These are phyloP conservation scores for Maniola hyperantus DNA, from an alignment of 2,888 invertebrate species.

Conservation along the genomic window DNA sequence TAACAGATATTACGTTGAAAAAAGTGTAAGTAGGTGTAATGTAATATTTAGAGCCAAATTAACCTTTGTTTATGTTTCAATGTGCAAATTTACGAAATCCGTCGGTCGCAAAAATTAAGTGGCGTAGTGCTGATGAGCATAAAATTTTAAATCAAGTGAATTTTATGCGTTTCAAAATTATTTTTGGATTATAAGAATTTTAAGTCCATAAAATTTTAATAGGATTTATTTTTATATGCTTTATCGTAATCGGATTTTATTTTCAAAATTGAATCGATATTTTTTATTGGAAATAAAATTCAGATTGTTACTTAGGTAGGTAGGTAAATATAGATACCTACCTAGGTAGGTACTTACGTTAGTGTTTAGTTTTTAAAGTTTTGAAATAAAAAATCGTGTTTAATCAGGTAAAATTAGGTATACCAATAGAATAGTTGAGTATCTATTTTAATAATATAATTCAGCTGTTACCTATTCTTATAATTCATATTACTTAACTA, in stretches of 20 bases:
- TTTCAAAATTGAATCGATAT: conserved; percentile 5
- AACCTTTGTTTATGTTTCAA: neutral
- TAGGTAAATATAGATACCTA: neutral
- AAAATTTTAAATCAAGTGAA: conserved; percentile 3
- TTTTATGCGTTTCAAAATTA: conserved; percentile 7
- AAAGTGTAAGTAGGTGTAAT: neutral
- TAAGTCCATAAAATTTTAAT: conserved; percentile 16
- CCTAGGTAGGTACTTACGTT: neutral
- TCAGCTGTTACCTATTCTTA: too few relatives aligned
- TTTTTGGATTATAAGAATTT: conserved; percentile 4
- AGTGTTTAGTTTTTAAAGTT: neutral
- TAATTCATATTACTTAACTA: neutral
- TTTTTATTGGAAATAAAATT: conserved; percentile 7
- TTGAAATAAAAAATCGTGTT: too few relatives aligned
- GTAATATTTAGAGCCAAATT: neutral
- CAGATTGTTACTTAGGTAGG: neutral
- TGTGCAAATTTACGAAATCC: neutral
- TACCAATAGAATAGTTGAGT: neutral
- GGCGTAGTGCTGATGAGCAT: neutral
- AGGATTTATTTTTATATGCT: conserved; percentile 17
- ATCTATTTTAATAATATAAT: too few relatives aligned
- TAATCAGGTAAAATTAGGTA: neutral
- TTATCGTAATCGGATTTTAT: conserved; percentile 8
- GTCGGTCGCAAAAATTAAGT: conserved; percentile 11
- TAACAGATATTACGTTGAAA: neutral